Conservation (phyloP, 1,140 invertebrate species). For the Drosophila setifemur region DNA sequence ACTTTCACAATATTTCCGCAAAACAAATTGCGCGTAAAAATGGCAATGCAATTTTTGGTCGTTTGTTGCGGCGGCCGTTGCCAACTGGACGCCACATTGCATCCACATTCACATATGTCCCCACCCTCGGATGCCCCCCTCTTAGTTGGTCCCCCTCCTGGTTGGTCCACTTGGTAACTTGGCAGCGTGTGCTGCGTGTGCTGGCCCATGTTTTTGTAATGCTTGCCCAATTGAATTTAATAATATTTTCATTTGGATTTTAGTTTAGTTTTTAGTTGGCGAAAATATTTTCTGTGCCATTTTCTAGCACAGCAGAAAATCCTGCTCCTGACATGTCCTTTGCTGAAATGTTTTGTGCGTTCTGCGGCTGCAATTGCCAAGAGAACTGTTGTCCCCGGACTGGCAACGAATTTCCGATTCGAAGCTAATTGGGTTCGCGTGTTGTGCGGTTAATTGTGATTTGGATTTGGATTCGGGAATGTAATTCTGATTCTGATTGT, state of each 20-base stretch:
- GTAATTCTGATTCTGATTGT: constrained; percentile 39
- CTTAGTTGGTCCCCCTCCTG: too few species aligned
- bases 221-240: constrained; percentile 80
- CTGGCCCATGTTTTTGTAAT: constrained; percentile 67
- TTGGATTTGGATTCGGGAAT: constrained; percentile 23
- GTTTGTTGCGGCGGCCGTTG: constrained; percentile 78
- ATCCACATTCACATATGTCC: constrained; percentile 71
- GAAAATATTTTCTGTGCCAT: constrained; percentile 57
- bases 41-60: constrained; percentile 80
- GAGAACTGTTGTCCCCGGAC: constrained; percentile 22
- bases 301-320: constrained; percentile 26
- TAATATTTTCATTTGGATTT: constrained; percentile 81
- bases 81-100: constrained; percentile 78
- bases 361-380: constrained; percentile 58
- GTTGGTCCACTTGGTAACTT: not conserved
- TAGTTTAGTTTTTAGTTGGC: constrained; percentile 71
- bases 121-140: not conserved
- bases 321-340: constrained; percentile 53
- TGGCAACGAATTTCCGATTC: constrained; percentile 1
- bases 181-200: constrained; percentile 10
- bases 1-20: constrained; percentile 80
- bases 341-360: constrained; percentile 64
- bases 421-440: constrained; percentile 54
- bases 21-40: constrained; percentile 80
- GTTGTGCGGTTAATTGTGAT: constrained; percentile 56